Evolutionary conservation across 2,113 vertebrate genomes (phyloP), one percentile per base, ranked within the genome.

Genomic region (Xenus cinereus): DNA sequence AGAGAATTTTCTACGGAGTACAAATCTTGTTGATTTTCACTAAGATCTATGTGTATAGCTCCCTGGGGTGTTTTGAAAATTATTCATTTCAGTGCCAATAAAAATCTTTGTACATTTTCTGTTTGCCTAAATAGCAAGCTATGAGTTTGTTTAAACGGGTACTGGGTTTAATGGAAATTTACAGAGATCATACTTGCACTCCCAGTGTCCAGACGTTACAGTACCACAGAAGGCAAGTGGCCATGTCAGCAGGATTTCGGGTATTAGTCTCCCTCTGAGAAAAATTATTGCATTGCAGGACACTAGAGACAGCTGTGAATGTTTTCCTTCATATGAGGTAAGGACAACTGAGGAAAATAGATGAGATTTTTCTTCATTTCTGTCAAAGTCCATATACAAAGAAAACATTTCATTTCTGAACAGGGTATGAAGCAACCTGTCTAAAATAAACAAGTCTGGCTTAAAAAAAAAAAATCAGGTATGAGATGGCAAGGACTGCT

Each of bases 311-410:
- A 97, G 87, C 81, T 90, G 79, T 64, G 84, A 96, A 92, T 86
- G 86, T 92, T 96, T 94, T 95, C 95, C 60, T 97, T 94, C 94
- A 78, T 77, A 97, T 97, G 96, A 97, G 92, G 94, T 95, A 96
- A 96, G 90, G 95, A 93, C 87, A 96, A 87, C 94, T 77, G 79
- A 95, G 76, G 71, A 94, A 96, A 97, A 97, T 84, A 62, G 93
- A 94, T 95, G 73, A 93, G 75, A 95, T 97, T 89, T 95, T 97
- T 97, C 96, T 97, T 96, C 82, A 90, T 93, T 91, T 90, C 96
- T 97, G 94, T 97, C 96, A 94, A 94, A 95, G 91, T 82, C 87
- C 90, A 93, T 84, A 85, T 48, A 77, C 48, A 94, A 90, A 90
- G 87, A 94, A 89, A 88, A 88, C 77, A 92, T 86, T 94, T 97